Base-by-base conservation (phyloP, 2,113 vertebrate genomes). In the Xenus cinereus region DNA sequence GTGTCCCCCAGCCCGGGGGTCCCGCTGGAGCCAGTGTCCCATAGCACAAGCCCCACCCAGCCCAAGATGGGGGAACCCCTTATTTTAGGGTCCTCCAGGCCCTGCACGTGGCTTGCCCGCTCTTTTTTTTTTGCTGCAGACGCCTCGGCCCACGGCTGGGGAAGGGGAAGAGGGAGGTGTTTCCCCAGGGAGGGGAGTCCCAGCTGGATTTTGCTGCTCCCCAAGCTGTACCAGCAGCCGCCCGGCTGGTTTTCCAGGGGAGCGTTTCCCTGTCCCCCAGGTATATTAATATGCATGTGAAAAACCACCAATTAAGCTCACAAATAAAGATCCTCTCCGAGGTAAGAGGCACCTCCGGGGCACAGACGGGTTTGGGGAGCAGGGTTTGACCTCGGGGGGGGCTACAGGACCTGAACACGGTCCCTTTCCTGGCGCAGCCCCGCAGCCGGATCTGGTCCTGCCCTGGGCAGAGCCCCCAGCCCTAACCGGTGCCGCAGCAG, bases 21-120 rank as follows among this genome's bases (percentile, higher is more conserved):
- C 16, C 16, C 1, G 0, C 54, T 53, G 51, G 22, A 1, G 1
- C 39, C 2, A 0, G 3, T 4, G 5, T 12, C 35, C 69, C 2
- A 0, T 7, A 2, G 16, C 59, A 3, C 23, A 24, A 89, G 28
- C 45, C 39, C 39, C 39, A 4, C 28, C 0, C 10, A 41, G 17
- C 35, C 24, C 50, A 2, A n/a, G 16, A 22, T 1, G 7, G 48
- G 54, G 35, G 10, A 80, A 54, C 20, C 39, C 67, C 43, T 60
- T 37, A 1, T 26, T 87, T 72, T 27, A 0, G 45, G 63, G 11
- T 3, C 9, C 21, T 37, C 51, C 76, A 17, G 13, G 15, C 59
- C 51, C 23, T 3, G 0, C 37, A 4, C 8, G 1, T 7, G 26
- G n/a, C 43, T 81, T 9, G 1, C 32, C 35, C 4, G n/a, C 12